These are phyloP conservation scores for Otus sunia DNA, from an alignment of 2,113 vertebrate species.

Conservation along the genomic window DNA sequence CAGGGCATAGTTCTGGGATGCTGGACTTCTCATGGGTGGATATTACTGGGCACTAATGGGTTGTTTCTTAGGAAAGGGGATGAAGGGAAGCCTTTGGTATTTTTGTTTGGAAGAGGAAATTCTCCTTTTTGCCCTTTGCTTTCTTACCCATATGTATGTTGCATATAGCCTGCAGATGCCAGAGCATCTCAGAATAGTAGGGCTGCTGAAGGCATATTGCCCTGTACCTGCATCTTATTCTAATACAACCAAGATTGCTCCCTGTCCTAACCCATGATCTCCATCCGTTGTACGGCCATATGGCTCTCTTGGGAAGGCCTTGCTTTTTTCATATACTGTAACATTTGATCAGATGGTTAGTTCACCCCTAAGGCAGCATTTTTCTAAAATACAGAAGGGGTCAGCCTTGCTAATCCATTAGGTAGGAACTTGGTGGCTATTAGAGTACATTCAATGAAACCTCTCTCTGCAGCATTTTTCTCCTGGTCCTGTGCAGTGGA, in stretches of 20 bases:
- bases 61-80: background rate
- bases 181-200: background rate
- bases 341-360: background rate
- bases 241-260: background rate
- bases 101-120: background rate
- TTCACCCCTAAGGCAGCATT: background rate
- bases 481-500: background rate
- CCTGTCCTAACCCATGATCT: background rate
- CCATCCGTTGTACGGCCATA: rapidly evolving
- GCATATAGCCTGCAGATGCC: background rate
- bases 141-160: background rate
- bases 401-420: background rate
- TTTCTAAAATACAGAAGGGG: background rate
- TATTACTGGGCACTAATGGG: background rate
- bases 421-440: background rate
- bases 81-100: background rate
- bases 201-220: background rate
- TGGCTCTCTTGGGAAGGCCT: background rate
- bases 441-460: background rate
- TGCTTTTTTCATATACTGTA: background rate
- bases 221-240: background rate
- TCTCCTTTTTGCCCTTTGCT: background rate
- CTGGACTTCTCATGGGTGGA: background rate
- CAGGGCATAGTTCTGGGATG: rapidly evolving
- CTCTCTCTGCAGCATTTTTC: background rate